Conservation (phyloP, 2,113 vertebrate genomes). For the Orcinus orca region DNA sequence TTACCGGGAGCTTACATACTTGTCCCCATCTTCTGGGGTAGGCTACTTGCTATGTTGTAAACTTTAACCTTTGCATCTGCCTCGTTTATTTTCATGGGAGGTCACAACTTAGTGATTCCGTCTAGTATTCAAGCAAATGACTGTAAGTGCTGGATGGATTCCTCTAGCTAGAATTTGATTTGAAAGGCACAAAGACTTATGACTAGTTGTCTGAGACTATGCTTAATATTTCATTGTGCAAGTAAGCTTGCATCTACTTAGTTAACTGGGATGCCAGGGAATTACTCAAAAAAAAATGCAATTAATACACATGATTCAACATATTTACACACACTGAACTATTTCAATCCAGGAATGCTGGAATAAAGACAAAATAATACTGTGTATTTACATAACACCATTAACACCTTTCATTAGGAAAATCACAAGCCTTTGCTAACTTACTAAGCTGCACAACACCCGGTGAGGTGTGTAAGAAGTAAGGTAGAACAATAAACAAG, state of each 20-base stretch:
- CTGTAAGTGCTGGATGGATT: background rate
- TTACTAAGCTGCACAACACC: slow-evolving; percentile 29
- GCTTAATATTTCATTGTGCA: background rate
- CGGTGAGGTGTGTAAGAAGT: slow-evolving; percentile 50
- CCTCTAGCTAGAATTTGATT: background rate
- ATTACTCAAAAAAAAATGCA: slow-evolving; percentile 58
- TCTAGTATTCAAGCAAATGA: background rate
- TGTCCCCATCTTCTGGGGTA: background rate
- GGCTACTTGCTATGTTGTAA: background rate
- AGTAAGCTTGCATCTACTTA: background rate
- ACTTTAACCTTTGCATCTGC: background rate
- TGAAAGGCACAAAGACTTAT: background rate
- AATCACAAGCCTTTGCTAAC: slow-evolving; percentile 59
- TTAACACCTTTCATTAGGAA: slow-evolving; percentile 77
- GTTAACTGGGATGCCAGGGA: slow-evolving; percentile 8
- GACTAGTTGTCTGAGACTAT: background rate
- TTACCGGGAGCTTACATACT: background rate
- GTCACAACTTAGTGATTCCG: background rate
- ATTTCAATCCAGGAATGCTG: slow-evolving; percentile 72
- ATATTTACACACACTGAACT: slow-evolving; percentile 76
- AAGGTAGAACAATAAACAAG: slow-evolving; percentile 51
- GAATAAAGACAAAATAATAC: slow-evolving; percentile 79
- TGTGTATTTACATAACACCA: slow-evolving; percentile 78
- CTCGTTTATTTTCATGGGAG: background rate
- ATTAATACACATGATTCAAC: slow-evolving; percentile 65